Percentiles rank a stretch among this genome's conserved stretches.
phyloP scores from a whole-genome alignment of 2,113 vertebrate species.

The Phylloscopus trochilus region DNA sequence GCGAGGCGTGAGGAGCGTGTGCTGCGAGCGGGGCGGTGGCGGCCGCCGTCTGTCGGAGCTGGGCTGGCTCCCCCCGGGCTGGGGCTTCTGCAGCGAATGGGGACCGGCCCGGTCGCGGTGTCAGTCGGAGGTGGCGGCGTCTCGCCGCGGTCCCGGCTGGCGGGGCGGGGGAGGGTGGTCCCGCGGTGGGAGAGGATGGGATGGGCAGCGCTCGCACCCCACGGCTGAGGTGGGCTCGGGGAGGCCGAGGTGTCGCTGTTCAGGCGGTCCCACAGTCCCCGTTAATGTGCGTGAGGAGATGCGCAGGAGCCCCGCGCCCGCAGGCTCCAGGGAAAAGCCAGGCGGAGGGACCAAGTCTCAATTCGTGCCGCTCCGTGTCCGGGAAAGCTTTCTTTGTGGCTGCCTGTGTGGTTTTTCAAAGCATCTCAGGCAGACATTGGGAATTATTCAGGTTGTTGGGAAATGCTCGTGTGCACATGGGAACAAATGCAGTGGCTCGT shows the following conservation, averaged over 20 bases:
- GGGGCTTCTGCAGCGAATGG: no score
- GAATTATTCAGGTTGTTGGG: neutral
- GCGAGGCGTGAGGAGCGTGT: constrained; percentile 9
- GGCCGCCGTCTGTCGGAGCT: neutral
- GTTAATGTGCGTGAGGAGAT: neutral
- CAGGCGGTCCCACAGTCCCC: neutral
- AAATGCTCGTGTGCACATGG: accelerated
- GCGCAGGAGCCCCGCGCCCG: neutral
- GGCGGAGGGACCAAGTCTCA: neutral
- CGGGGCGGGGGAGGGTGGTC: neutral
- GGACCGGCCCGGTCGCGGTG: no score
- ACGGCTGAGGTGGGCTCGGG: neutral
- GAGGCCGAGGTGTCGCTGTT: no score
- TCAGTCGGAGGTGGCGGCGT: neutral
- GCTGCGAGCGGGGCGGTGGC: neutral
- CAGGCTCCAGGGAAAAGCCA: neutral
- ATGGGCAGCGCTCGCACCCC: neutral
- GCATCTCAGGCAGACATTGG: neutral
- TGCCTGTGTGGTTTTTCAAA: neutral
- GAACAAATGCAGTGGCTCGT: accelerated
- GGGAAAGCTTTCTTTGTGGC: neutral
- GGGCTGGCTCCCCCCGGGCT: neutral
- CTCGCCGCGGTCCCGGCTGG: neutral
- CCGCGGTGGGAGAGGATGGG: neutral
- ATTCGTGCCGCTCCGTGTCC: neutral